These are phyloP conservation scores for Takifugu bimaculatus DNA, from an alignment of 2,113 vertebrate species.

Conservation along the genomic window DNA sequence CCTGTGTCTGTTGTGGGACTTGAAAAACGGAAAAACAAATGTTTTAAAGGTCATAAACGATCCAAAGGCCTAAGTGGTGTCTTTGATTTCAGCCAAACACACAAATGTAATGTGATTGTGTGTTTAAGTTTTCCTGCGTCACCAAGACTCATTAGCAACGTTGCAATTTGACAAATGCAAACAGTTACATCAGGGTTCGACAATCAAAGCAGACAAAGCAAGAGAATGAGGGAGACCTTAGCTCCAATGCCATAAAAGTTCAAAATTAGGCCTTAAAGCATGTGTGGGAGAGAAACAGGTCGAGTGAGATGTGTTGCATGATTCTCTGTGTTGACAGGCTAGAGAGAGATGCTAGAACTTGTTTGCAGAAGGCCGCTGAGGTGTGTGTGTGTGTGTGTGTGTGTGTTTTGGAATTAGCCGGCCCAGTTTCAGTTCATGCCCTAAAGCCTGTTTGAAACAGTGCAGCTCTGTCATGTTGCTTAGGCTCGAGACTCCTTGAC, in stretches of 20 bases:
- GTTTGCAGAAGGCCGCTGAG: slow-evolving; percentile 57
- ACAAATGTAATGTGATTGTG: background rate
- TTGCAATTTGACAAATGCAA: background rate
- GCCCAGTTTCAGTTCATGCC: slow-evolving; percentile 64
- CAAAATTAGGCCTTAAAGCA: background rate
- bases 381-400: slow-evolving; percentile 26
- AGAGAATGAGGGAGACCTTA: background rate
- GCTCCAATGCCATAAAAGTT: background rate
- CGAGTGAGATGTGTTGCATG: slow-evolving; percentile 48
- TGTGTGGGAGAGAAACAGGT: slow-evolving; percentile 31
- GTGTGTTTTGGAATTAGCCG: slow-evolving; percentile 51
- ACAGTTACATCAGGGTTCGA: background rate
- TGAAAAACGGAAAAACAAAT: no score
- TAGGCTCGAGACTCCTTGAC: slow-evolving; percentile 65
- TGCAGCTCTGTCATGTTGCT: slow-evolving; percentile 60
- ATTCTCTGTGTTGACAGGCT: slow-evolving; percentile 57
- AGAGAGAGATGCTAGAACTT: slow-evolving; percentile 71
- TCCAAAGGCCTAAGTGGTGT: no score
- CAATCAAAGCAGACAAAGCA: background rate
- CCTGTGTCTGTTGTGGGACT: background rate
- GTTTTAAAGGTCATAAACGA: no score
- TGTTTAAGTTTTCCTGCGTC: background rate
- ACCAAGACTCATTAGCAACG: background rate
- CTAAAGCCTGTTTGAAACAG: slow-evolving; percentile 62
- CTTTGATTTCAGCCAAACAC: background rate